phyloP scores from a whole-genome alignment of 2,113 vertebrate species.

The Tragulus kanchil region DNA sequence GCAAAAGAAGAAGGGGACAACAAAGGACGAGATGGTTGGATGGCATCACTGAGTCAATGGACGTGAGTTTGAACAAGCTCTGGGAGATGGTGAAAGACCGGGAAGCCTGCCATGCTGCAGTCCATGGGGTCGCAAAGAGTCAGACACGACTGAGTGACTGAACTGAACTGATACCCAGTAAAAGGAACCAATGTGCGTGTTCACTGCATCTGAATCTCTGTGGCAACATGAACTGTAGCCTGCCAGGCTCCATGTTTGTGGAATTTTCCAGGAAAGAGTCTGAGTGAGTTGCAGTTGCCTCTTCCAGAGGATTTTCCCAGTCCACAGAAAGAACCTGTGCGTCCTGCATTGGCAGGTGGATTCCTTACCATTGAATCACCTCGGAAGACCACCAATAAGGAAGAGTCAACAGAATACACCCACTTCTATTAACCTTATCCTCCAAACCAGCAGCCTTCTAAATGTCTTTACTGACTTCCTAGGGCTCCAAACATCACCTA shows the following conservation, averaged over 20 bases:
- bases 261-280: not conserved
- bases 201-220: not conserved
- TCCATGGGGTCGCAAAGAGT: no score
- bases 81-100: no score
- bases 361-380: not conserved
- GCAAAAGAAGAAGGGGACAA: no score
- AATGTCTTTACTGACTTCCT: constrained; percentile 24
- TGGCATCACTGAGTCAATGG: no score
- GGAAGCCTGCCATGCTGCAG: no score
- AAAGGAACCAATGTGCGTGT: not conserved
- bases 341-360: not conserved
- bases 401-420: not conserved
- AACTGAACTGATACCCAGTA: no score
- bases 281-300: not conserved
- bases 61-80: no score
- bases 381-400: not conserved
- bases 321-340: not conserved
- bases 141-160: no score
- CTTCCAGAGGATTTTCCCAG: not conserved
- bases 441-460: not conserved
- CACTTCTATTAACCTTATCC: not conserved
- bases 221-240: not conserved
- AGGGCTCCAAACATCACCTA: not conserved
- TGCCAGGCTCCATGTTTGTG: not conserved
- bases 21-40: no score